Conservation (phyloP, 2,113 vertebrate species). For the Emberiza fucata region DNA sequence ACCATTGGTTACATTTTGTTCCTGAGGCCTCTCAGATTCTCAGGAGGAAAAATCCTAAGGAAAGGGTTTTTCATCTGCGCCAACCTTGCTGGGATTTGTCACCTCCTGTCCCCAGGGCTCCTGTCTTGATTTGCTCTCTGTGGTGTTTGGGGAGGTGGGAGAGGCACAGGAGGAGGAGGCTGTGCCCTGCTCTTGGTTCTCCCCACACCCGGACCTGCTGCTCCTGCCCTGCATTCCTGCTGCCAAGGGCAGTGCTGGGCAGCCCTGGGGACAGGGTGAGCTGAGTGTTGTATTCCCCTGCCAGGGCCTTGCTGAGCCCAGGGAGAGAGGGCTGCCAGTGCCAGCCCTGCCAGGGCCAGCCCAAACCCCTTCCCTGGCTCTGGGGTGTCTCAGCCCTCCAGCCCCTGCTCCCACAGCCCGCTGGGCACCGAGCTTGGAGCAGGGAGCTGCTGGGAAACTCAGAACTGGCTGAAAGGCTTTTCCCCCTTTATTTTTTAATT, state of each 20-base stretch:
- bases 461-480: not conserved
- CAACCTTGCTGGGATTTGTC: not conserved
- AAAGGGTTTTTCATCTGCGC: too few relatives aligned
- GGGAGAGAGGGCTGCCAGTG: not conserved
- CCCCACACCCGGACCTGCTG: not conserved
- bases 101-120: accelerated
- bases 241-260: not conserved
- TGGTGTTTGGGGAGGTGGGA: not conserved
- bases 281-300: not conserved
- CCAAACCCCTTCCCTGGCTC: not conserved
- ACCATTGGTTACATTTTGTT: too few relatives aligned
- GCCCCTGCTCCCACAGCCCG: not conserved
- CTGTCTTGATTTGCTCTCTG: not conserved
- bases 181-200: not conserved
- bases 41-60: too few relatives aligned
- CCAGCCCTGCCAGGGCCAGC: not conserved
- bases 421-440: too few relatives aligned
- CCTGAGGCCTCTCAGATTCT: too few relatives aligned
- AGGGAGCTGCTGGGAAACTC: conserved; percentile 19
- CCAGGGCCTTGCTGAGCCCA: not conserved
- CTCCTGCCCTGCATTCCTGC: accelerated
- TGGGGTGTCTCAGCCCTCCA: not conserved
- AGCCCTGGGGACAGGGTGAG: not conserved
- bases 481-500: not conserved
- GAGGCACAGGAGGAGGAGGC: not conserved